These are phyloP conservation scores for Pterois miles DNA, from an alignment of 2,797 vertebrate species.

Conservation along the genomic window DNA sequence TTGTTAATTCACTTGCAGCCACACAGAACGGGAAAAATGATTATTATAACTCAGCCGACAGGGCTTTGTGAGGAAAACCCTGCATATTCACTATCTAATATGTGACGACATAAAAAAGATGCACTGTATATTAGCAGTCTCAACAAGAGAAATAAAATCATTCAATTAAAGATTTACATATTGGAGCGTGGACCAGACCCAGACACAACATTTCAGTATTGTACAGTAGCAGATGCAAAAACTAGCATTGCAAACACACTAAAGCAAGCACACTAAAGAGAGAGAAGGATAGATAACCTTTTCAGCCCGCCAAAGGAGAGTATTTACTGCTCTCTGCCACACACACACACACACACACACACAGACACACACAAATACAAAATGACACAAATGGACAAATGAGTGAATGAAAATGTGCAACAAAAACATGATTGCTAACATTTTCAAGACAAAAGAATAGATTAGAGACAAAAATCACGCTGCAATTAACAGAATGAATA, in stretches of 20 bases:
- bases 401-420: constrained; percentile 39
- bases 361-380: constrained; percentile 25
- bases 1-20: constrained; percentile 33
- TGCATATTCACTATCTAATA: constrained; percentile 14
- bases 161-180: not conserved
- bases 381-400: constrained; percentile 53
- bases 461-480: not conserved
- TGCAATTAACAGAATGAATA: not conserved
- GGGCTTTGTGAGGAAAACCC: constrained; percentile 6
- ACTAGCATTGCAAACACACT: constrained; percentile 35
- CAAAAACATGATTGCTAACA: not conserved
- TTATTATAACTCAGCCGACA: constrained; percentile 36
- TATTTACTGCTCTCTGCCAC: constrained; percentile 69
- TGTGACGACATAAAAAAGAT: not conserved
- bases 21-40: constrained; percentile 29
- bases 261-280: not conserved
- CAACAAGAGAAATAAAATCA: not conserved
- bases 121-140: not conserved
- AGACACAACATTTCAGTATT: not conserved
- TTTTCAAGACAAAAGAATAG: not conserved
- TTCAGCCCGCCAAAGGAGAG: constrained; percentile 45
- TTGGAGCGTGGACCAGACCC: too few species aligned
- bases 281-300: constrained; percentile 59
- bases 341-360: constrained; percentile 39
- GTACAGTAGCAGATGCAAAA: not conserved